A percentile compares a stretch with the other conserved stretches of the same genome.
These are phyloP conservation scores for Parotocinclus haroldoi DNA, from an alignment of 2,797 vertebrate genomes.

Conservation along the genomic window DNA sequence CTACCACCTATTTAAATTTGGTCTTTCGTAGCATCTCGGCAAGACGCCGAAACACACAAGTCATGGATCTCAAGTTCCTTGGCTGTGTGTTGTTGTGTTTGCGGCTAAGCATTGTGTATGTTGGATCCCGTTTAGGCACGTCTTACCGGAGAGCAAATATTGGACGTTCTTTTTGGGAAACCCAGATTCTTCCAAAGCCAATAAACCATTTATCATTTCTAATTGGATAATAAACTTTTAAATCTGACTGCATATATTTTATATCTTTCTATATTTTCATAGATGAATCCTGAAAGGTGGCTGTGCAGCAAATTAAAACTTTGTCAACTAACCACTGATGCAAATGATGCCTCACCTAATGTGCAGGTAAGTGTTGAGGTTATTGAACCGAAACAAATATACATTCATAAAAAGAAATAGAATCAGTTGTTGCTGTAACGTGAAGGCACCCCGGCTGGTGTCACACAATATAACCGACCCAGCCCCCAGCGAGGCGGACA, in stretches of 20 bases:
- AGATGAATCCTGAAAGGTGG: slow-evolving; percentile 65
- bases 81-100: slow-evolving; percentile 4
- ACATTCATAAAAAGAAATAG: too few species aligned
- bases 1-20: not conserved
- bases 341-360: slow-evolving; percentile 35
- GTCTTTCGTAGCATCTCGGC: slow-evolving; percentile 7
- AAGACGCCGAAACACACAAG: not conserved
- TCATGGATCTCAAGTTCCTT: not conserved
- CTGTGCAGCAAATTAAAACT: slow-evolving; percentile 56
- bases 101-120: not conserved
- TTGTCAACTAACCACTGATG: slow-evolving; percentile 52
- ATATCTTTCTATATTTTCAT: slow-evolving; percentile 22
- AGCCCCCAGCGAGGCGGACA: too few species aligned
- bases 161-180: not conserved
- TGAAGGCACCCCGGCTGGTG: too few species aligned
- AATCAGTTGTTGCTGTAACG: too few species aligned
- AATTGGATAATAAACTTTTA: too few species aligned
- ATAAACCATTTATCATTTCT: not conserved
- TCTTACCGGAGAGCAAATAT: not conserved
- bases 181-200: not conserved
- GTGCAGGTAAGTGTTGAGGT: slow-evolving; percentile 27
- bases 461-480: too few species aligned
- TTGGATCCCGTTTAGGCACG: not conserved
- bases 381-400: not conserved
- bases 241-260: not conserved